Evolutionary conservation across 2,113 vertebrate species (phyloP), one percentile per base, ranked within the genome.

Genomic region (Struthio camelus): DNA sequence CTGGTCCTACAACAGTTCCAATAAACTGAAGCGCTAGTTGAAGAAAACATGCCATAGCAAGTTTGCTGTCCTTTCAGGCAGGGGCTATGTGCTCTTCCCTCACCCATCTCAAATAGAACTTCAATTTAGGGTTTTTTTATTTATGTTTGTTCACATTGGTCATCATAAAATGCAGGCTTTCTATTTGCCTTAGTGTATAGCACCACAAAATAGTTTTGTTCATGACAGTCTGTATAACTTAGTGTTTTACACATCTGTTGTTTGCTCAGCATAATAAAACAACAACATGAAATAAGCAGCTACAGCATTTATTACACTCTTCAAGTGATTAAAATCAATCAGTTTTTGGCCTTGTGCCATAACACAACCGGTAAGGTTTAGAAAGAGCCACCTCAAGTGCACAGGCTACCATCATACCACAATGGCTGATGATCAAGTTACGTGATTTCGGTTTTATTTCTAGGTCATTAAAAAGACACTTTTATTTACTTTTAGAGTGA

Each of bases 241-340:
- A 15, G 48, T 50, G 9, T 70, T 80, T 87, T 86, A 73, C 54
- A 70, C 20, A 77, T 23, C 28, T 83, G 14, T 23, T 32, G 22
- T 90, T 96, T 83, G 46, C 54, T 79, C 51, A 86, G 77, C 10
- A 16, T 14, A 56, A 7, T 79, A 67, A 89, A 94, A 53, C 64
- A 81, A 67, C 22, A 75, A 38, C 34, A 56, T 5, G 48, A 92
- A 96, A 59, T 25, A 44, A 51, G 69, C 19, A 72, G 66, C 75
- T 69, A 34, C 23, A 30, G 62, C 23, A 79, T 76, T 94, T 85
- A 48, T 80, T 62, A 53, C 42, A 27, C 22, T 61, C 51, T 88
- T 44, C 36, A 36, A n/a, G 61, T 92, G 48, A 65, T 77, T 76
- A 64, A 87, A 72, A 32, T 32, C 51, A 71, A 34, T 44, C 38